These are phyloP conservation scores for Stegastes partitus DNA, from an alignment of 2,113 vertebrate genomes.

Conservation along the genomic window DNA sequence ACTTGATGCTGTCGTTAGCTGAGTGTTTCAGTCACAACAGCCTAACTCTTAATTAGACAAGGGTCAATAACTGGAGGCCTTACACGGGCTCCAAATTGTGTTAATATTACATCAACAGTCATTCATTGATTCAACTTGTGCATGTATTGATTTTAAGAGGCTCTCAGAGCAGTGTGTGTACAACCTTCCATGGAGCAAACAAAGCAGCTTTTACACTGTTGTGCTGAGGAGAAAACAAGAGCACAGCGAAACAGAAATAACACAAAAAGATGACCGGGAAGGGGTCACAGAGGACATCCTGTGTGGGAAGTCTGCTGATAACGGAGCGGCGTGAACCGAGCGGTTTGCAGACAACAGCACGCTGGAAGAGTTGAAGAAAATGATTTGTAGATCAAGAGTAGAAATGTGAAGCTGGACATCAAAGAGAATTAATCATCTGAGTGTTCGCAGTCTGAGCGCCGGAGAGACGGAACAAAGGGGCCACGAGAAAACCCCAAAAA, in stretches of 20 bases:
- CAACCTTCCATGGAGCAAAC: constrained; percentile 1
- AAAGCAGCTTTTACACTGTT: constrained; percentile 2
- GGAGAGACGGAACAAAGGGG: constrained; percentile 47
- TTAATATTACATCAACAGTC: constrained; percentile 58
- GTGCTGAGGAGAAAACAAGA: not conserved
- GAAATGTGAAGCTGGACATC: constrained; percentile 50
- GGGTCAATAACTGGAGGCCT: constrained; percentile 45
- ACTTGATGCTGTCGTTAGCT: constrained; percentile 22
- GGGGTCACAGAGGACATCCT: constrained; percentile 7
- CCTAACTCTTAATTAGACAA: constrained; percentile 47
- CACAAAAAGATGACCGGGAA: constrained; percentile 1
- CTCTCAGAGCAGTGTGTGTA: constrained; percentile 12
- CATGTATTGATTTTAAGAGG: constrained; percentile 49
- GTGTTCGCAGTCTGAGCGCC: constrained; percentile 34
- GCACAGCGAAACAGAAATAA: constrained; percentile 24
- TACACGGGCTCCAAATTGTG: constrained; percentile 47
- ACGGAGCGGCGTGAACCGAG: constrained; percentile 3
- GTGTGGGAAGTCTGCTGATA: constrained; percentile 13
- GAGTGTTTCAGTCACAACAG: constrained; percentile 33
- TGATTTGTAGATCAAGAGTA: constrained; percentile 52
- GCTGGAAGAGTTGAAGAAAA: constrained; percentile 14
- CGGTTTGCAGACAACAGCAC: constrained; percentile 19
- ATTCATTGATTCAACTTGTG: constrained; percentile 47
- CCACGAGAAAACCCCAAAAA: constrained; percentile 19
- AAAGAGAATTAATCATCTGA: constrained; percentile 69